A percentile compares a stretch with the other conserved stretches of the same genome.
These are phyloP conservation scores for Agrochola litura DNA, from an alignment of 2,888 invertebrate species.

Conservation along the genomic window DNA sequence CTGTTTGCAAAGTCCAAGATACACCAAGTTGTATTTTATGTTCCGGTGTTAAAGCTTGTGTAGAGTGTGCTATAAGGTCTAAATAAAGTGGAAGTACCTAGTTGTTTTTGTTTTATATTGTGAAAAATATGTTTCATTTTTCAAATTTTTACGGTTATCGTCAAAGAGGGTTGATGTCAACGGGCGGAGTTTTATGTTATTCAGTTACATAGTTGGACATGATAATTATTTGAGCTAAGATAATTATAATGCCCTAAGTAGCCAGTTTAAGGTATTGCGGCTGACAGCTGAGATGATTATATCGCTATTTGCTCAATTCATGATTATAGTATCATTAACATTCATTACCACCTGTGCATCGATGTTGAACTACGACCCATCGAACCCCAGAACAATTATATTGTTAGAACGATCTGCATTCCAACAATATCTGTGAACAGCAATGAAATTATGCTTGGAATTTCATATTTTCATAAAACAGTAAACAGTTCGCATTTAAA, in stretches of 20 bases:
- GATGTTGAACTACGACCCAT: neutral
- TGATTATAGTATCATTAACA: neutral
- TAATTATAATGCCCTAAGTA: neutral
- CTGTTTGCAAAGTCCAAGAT: conserved; percentile 42
- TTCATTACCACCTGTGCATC: neutral
- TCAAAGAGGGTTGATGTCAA: neutral
- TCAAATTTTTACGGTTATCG: neutral
- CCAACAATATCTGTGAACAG: neutral
- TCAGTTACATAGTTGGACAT: too few species aligned
- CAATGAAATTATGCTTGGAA: neutral
- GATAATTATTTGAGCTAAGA: neutral
- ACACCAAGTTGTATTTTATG: conserved; percentile 47
- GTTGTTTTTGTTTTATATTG: neutral
- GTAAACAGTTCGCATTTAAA: neutral
- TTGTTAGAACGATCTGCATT: neutral
- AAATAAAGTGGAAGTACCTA: neutral
- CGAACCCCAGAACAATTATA: neutral
- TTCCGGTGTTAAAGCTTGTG: conserved; percentile 28
- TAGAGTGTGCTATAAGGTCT: conserved; percentile 30
- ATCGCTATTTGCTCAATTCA: neutral
- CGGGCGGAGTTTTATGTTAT: neutral
- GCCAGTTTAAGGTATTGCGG: neutral
- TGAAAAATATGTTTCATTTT: neutral
- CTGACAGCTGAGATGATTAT: neutral
- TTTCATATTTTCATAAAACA: conserved; percentile 2